phyloP scores from a whole-genome alignment of 1,140 invertebrate species.

The Trichoplusia ni region DNA sequence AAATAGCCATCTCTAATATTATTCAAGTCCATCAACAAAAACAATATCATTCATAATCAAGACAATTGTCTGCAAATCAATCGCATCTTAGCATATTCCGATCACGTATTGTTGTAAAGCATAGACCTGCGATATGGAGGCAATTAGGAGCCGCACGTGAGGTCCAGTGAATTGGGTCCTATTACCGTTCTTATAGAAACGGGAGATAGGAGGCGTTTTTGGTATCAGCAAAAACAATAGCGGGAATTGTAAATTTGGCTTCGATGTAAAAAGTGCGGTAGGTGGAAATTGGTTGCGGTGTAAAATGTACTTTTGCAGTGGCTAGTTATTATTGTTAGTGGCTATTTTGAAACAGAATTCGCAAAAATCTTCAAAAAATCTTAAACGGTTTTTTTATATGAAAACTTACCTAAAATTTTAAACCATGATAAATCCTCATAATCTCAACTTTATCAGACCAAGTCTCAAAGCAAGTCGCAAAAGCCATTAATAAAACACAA shows the following conservation, averaged over 20 bases:
- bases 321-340: too few relatives aligned
- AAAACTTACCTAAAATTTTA: constrained; percentile 1
- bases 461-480: neutral
- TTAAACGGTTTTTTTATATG: too few relatives aligned
- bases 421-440: neutral
- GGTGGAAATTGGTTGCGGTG: too few relatives aligned
- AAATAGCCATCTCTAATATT: too few relatives aligned
- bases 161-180: constrained; percentile 1
- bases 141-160: constrained; percentile 11
- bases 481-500: neutral
- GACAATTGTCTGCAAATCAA: constrained; percentile 8
- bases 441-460: neutral
- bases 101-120: constrained; percentile 14
- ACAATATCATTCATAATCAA: too few relatives aligned
- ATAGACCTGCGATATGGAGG: constrained; percentile 1
- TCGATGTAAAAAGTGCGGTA: too few relatives aligned
- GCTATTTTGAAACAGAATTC: too few relatives aligned
- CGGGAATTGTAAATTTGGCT: neutral
- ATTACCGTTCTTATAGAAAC: neutral
- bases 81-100: neutral
- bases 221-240: too few relatives aligned
- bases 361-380: too few relatives aligned
- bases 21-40: too few relatives aligned
- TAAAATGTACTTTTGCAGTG: too few relatives aligned
- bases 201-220: too few relatives aligned